These are phyloP conservation scores for Atlantisia rogersi DNA, from an alignment of 2,113 vertebrate species.

Conservation along the genomic window DNA sequence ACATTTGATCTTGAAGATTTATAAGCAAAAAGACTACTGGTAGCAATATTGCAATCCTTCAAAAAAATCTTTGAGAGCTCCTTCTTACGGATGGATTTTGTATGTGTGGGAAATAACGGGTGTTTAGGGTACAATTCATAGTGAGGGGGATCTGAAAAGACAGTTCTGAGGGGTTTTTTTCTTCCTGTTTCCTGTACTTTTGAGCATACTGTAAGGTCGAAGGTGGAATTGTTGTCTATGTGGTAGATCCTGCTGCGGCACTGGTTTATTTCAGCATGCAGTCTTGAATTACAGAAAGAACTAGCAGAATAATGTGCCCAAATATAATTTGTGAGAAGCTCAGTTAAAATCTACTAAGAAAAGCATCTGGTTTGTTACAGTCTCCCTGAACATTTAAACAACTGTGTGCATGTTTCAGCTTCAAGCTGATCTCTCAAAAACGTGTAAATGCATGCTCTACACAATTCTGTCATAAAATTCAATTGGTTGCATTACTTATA, in stretches of 20 bases:
- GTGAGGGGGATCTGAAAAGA: background rate
- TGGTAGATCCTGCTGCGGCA: background rate
- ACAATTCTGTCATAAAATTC: slow-evolving; percentile 25
- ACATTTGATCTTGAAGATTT: background rate
- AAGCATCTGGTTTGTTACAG: slow-evolving; percentile 1
- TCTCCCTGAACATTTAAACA: slow-evolving; percentile 33
- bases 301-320: background rate
- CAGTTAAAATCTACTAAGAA: slow-evolving; percentile 11
- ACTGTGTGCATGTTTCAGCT: background rate
- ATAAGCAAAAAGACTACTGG: background rate
- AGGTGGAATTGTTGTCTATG: background rate
- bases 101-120: background rate
- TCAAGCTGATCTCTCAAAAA: slow-evolving; percentile 29
- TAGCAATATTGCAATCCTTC: background rate
- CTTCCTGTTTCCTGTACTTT: background rate
- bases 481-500: background rate
- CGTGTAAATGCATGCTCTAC: slow-evolving; percentile 31
- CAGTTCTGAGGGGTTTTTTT: background rate
- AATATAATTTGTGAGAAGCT: background rate
- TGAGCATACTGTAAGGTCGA: background rate
- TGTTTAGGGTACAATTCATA: background rate
- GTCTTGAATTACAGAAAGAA: background rate
- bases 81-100: background rate
- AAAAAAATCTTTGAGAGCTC: background rate
- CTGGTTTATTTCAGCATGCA: background rate